phyloP scores from a whole-genome alignment of 2,797 vertebrate genomes.

The Melopsittacus undulatus region DNA sequence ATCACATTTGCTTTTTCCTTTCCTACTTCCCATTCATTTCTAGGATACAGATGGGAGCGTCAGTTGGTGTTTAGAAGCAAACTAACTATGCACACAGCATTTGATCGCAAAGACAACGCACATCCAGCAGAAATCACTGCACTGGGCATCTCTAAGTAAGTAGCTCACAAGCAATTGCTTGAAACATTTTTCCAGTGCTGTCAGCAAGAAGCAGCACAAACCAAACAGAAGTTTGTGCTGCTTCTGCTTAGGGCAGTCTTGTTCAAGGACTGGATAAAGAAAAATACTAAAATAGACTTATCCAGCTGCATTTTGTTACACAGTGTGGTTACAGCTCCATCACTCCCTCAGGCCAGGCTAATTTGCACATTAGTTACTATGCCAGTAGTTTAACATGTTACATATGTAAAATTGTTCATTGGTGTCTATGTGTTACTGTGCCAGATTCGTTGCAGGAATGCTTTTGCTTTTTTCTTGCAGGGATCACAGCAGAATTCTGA shows the following conservation, averaged over 20 bases:
- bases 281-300: neutral
- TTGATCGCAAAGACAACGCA: conserved; percentile 96
- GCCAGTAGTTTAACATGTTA: accelerated
- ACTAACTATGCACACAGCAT: conserved; percentile 98
- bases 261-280: neutral
- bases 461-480: conserved; percentile 66
- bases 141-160: conserved; percentile 94
- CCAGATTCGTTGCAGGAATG: neutral
- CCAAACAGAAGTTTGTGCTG: neutral
- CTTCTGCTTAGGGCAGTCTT: neutral
- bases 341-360: neutral
- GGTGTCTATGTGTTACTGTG: accelerated
- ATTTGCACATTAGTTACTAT: accelerated
- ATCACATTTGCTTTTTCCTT: neutral
- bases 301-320: neutral
- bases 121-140: conserved; percentile 96
- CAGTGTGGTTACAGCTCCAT: accelerated
- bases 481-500: conserved; percentile 96
- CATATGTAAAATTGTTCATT: accelerated
- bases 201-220: neutral
- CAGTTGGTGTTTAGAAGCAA: conserved; percentile 98
- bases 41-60: conserved; percentile 97
- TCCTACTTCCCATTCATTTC: neutral
- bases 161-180: accelerated
- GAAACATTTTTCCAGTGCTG: accelerated